Percentiles rank a stretch among this genome's conserved stretches.
phyloP scores from a whole-genome alignment of 1,140 invertebrate species.

The Mactra quadrangularis region DNA sequence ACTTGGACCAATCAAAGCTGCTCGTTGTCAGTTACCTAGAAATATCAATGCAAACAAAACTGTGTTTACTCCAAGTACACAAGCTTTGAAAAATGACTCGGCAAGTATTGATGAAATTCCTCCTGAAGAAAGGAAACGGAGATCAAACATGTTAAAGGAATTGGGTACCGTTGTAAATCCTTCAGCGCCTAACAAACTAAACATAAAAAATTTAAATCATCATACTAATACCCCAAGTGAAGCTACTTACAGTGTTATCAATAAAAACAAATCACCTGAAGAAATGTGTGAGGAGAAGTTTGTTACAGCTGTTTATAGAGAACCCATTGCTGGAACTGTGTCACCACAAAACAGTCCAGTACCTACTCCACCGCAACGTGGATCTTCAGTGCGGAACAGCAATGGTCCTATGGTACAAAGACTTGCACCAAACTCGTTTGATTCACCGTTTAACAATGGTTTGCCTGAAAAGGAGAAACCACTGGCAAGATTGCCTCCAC shows the following conservation, averaged over 20 bases:
- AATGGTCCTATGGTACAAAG: constrained; percentile 20
- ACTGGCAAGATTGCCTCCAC: constrained; percentile 59
- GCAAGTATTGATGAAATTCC: constrained; percentile 67
- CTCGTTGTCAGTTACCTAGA: constrained; percentile 64
- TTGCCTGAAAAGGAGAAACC: constrained; percentile 15
- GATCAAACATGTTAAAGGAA: constrained; percentile 73
- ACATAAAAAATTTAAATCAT: constrained; percentile 37
- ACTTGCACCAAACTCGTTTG: constrained; percentile 27
- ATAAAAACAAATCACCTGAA: constrained; percentile 35
- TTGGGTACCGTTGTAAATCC: constrained; percentile 66
- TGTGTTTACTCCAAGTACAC: constrained; percentile 28
- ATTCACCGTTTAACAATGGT: neutral
- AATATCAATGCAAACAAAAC: constrained; percentile 23
- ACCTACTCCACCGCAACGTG: constrained; percentile 10
- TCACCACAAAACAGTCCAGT: constrained; percentile 66
- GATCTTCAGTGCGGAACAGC: neutral
- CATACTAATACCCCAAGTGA: constrained; percentile 21
- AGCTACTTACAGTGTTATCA: constrained; percentile 50
- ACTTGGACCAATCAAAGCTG: constrained; percentile 62
- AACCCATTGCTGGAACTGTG: constrained; percentile 73
- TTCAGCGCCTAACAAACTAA: constrained; percentile 64
- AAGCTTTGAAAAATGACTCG: constrained; percentile 33
- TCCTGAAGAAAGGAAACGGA: constrained; percentile 63
- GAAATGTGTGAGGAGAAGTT: constrained; percentile 72
- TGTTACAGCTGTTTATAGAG: constrained; percentile 77